Evolutionary conservation across 1,140 invertebrate genomes (phyloP).

Genomic region (Drosophila nikananu): DNA sequence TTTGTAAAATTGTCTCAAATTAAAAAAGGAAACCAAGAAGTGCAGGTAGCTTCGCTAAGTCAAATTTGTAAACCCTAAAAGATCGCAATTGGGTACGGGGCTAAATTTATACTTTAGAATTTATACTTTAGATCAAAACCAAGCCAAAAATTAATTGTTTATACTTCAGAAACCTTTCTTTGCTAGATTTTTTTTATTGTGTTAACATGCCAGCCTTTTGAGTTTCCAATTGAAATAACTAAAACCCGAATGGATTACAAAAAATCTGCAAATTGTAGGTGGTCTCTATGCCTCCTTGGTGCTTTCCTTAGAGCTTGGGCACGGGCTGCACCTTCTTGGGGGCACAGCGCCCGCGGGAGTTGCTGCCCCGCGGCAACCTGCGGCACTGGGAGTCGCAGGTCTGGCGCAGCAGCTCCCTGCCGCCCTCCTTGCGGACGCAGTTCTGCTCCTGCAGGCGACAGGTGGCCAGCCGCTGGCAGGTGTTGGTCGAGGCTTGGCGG

Average conservation of each 20-base stretch:
- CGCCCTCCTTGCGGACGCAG: constrained; percentile 38
- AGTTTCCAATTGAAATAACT: not conserved
- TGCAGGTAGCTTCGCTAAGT: too few relatives aligned
- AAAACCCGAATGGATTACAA: too few relatives aligned
- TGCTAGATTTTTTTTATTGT: not conserved
- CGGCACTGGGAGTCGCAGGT: constrained; percentile 28
- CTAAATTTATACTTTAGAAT: too few relatives aligned
- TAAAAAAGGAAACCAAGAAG: not conserved
- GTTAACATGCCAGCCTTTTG: not conserved
- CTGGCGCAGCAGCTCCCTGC: constrained; percentile 10
- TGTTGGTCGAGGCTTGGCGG: constrained; percentile 38
- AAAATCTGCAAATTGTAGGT: not conserved
- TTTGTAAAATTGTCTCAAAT: too few relatives aligned
- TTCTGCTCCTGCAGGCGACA: constrained; percentile 56
- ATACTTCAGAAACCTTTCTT: not conserved
- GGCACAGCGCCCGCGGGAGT: constrained; percentile 31
- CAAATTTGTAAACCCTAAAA: too few relatives aligned
- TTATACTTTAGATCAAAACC: not conserved
- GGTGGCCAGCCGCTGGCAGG: constrained; percentile 48
- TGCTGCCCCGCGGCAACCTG: constrained; percentile 14
- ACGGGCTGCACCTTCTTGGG: not conserved
- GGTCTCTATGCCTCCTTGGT: not conserved
- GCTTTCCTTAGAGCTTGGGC: not conserved
- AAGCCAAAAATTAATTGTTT: not conserved
- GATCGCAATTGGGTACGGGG: too few relatives aligned